Conservation (phyloP, 2,113 vertebrate genomes). For the Melozone crissalis region DNA sequence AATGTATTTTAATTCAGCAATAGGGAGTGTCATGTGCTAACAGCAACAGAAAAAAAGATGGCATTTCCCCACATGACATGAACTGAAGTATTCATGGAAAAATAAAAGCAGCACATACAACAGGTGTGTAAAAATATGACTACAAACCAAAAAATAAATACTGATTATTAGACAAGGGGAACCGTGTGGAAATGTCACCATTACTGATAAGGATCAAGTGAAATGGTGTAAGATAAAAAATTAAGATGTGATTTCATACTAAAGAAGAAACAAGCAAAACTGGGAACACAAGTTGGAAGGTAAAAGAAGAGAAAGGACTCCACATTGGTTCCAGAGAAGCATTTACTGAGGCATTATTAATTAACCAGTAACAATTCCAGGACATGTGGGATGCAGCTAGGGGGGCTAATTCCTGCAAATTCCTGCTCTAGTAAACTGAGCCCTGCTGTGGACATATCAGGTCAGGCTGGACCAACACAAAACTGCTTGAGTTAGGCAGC, state of each 20-base stretch:
- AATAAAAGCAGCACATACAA: background rate
- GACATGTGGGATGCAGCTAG: background rate
- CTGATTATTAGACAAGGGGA: background rate
- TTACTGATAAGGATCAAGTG: background rate
- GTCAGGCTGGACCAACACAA: background rate
- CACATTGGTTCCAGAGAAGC: background rate
- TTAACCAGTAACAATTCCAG: background rate
- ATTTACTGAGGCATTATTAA: background rate
- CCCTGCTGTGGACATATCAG: background rate
- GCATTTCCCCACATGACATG: constrained; percentile 4
- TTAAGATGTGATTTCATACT: background rate
- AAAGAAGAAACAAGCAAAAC: constrained; percentile 23
- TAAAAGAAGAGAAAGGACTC: background rate
- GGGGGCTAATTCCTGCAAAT: background rate
- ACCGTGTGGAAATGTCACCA: background rate
- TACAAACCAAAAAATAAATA: background rate
- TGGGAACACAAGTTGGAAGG: background rate
- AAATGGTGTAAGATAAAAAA: constrained; percentile 7
- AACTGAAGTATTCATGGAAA: background rate
- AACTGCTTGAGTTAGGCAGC: background rate
- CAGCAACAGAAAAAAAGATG: background rate
- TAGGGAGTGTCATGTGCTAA: background rate
- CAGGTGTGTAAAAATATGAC: background rate
- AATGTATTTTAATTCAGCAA: background rate
- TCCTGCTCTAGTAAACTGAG: background rate